phyloP scores from a whole-genome alignment of 2,113 vertebrate species.

The Corydoras maculifer region DNA sequence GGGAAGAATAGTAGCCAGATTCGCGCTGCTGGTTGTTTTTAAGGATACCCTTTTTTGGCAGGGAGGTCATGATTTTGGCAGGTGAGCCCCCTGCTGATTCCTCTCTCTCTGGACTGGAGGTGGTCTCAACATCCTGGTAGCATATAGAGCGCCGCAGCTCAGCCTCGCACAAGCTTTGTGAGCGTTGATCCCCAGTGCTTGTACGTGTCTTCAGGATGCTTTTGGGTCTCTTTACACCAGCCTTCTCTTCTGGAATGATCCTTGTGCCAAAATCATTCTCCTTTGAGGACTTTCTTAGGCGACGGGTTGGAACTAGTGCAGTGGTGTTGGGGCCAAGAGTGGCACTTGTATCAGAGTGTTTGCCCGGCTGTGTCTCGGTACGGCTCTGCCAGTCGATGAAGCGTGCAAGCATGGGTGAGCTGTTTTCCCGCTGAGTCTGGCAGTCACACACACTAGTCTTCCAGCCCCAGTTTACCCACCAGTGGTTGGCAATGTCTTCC shows the following conservation, averaged over 20 bases:
- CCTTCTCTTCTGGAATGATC: slow-evolving; percentile 66
- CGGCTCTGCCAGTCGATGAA: slow-evolving; percentile 95
- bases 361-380: slow-evolving; percentile 51
- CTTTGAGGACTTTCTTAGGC: slow-evolving; percentile 90
- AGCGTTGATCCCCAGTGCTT: slow-evolving; percentile 75
- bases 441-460: slow-evolving; percentile 96
- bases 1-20: slow-evolving; percentile 96
- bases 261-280: slow-evolving; percentile 77
- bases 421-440: slow-evolving; percentile 73
- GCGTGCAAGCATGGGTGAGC: slow-evolving; percentile 84
- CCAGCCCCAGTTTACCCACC: slow-evolving; percentile 99
- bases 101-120: slow-evolving; percentile 66
- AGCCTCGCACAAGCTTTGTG: slow-evolving; percentile 70
- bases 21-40: slow-evolving; percentile 92
- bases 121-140: slow-evolving; percentile 70
- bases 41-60: slow-evolving; percentile 95
- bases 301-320: slow-evolving; percentile 67
- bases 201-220: slow-evolving; percentile 90
- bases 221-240: slow-evolving; percentile 86
- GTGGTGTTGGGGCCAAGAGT: slow-evolving; percentile 50
- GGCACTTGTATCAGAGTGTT: slow-evolving; percentile 52
- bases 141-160: slow-evolving; percentile 70
- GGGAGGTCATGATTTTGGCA: slow-evolving; percentile 70
- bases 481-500: slow-evolving; percentile 97
- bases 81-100: slow-evolving; percentile 57